These are phyloP conservation scores for Acanthurus tractus DNA, from an alignment of 2,797 vertebrate genomes.

Conservation along the genomic window DNA sequence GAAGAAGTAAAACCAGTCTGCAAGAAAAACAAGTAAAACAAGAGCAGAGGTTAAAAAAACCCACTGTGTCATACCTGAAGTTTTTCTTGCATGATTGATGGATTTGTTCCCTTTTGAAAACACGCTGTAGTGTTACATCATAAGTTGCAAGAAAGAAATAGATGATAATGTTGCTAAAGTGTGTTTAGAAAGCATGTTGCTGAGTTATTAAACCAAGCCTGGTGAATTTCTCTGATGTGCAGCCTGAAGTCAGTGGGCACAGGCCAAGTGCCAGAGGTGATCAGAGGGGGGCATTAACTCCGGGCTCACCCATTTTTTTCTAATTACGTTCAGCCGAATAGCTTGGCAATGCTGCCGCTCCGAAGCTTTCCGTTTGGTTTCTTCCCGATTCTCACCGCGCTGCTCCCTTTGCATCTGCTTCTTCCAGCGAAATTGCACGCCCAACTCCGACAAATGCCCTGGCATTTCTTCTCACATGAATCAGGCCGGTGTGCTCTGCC, in stretches of 20 bases:
- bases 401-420: constrained; percentile 32
- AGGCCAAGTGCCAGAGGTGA: constrained; percentile 26
- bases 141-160: background rate
- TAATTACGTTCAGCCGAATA: constrained; percentile 46
- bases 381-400: constrained; percentile 21
- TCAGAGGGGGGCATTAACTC: constrained; percentile 32
- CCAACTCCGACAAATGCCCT: constrained; percentile 60
- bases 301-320: constrained; percentile 7
- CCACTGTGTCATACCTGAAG: background rate
- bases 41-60: background rate
- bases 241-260: constrained; percentile 14
- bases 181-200: background rate
- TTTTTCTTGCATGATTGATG: background rate
- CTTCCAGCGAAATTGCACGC: constrained; percentile 14
- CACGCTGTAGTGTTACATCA: background rate
- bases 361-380: constrained; percentile 56
- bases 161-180: no score
- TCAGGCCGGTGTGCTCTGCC: constrained; percentile 47
- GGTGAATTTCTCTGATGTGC: background rate
- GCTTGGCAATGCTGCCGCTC: constrained; percentile 31
- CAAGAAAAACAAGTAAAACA: background rate
- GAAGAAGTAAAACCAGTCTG: background rate
- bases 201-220: background rate
- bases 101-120: background rate
- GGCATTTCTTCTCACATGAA: constrained; percentile 41